phyloP scores from a whole-genome alignment of 2,888 invertebrate species.

The Helobdella robusta region DNA sequence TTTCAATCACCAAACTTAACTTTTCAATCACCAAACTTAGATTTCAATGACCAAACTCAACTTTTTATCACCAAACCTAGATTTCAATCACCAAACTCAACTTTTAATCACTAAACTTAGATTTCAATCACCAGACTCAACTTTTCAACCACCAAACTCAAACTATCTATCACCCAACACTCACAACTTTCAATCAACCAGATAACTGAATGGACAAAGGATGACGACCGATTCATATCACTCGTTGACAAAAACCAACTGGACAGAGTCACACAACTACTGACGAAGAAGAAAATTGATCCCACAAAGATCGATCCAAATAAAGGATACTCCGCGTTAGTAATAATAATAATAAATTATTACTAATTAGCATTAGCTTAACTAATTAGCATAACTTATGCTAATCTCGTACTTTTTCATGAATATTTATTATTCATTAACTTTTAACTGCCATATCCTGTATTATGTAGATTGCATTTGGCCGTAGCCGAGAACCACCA shows the following conservation, averaged over 20 bases:
- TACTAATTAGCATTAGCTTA: no score
- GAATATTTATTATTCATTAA: neutral
- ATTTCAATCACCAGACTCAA: neutral
- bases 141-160: neutral
- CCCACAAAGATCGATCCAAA: slow-evolving; percentile 43
- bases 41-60: no score
- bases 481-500: slow-evolving; percentile 6
- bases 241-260: slow-evolving; percentile 40
- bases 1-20: no score
- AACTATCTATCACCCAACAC: neutral
- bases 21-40: no score
- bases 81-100: neutral
- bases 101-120: neutral
- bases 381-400: neutral
- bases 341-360: no score
- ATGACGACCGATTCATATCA: slow-evolving; percentile 45
- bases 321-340: slow-evolving; percentile 44
- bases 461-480: neutral
- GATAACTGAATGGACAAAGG: slow-evolving; percentile 45
- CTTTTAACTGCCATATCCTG: neutral
- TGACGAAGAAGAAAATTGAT: slow-evolving; percentile 40
- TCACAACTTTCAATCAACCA: slow-evolving; percentile 28
- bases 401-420: neutral
- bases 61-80: no score
- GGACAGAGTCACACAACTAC: slow-evolving; percentile 39